Evolutionary conservation across 1,140 invertebrate species (phyloP).

Genomic region (Hyposmocoma kahamanoa): DNA sequence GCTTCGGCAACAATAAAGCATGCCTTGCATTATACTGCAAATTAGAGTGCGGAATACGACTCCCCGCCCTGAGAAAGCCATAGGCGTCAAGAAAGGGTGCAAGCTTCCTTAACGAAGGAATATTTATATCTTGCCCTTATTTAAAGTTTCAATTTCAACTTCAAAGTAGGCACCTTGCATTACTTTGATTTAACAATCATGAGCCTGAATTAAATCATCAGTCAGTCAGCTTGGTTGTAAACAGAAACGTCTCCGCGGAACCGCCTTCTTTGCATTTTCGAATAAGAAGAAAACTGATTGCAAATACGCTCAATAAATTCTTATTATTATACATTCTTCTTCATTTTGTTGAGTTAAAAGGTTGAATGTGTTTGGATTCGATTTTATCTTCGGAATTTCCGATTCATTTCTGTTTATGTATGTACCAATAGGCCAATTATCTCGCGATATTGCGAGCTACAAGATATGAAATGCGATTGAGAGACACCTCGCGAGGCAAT

Average conservation of each 20-base stretch:
- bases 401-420: not conserved
- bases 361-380: not conserved
- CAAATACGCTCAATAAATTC: too few species aligned
- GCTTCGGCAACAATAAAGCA: not conserved
- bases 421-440: not conserved
- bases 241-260: not conserved
- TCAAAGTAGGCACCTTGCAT: not conserved
- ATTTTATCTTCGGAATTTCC: not conserved
- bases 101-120: not conserved
- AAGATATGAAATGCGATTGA: not conserved
- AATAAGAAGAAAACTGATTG: not conserved
- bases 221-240: not conserved
- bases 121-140: not conserved
- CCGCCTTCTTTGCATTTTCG: not conserved
- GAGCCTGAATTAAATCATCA: not conserved
- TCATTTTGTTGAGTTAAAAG: not conserved
- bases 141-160: not conserved
- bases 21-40: conserved; percentile 2
- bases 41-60: not conserved
- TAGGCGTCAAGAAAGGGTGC: not conserved
- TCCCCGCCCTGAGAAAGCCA: conserved; percentile 9
- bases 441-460: not conserved
- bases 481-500: not conserved
- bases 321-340: too few species aligned
- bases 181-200: not conserved